phyloP scores from a whole-genome alignment of 2,113 vertebrate genomes.

The Actenoides lindsayi region DNA sequence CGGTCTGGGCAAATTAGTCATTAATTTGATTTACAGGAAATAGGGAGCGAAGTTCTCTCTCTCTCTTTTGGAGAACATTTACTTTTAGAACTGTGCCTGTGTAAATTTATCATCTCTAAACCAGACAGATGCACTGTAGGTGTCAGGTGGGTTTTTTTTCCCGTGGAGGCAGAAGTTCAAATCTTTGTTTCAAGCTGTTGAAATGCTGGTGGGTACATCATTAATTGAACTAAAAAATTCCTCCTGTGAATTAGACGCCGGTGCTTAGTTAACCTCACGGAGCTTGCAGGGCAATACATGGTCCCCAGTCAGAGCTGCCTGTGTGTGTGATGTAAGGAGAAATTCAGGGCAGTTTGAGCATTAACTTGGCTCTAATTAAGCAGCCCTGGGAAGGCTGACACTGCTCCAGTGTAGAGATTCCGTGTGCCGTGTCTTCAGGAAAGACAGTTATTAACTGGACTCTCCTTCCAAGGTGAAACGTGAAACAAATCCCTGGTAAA shows the following conservation, averaged over 20 bases:
- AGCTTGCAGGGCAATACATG: neutral
- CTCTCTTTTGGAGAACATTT: neutral
- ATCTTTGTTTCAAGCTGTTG: neutral
- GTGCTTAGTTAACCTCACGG: accelerated
- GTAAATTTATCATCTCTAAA: neutral
- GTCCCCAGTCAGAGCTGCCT: neutral
- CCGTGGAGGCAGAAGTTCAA: neutral
- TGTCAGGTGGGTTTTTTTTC: neutral
- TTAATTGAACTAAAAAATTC: neutral
- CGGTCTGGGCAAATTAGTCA: neutral
- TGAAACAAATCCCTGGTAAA: accelerated
- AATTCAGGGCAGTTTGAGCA: neutral
- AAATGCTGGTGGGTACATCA: neutral
- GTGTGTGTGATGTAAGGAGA: accelerated
- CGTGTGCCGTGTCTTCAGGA: too few species aligned
- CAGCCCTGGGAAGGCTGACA: too few species aligned
- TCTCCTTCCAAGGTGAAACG: neutral
- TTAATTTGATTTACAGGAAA: neutral
- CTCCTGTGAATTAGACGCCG: too few species aligned
- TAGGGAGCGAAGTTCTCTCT: neutral
- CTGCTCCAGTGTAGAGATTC: neutral
- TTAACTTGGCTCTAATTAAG: neutral
- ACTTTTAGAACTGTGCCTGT: too few species aligned
- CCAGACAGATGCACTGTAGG: neutral
- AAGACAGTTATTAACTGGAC: neutral